Evolutionary conservation across 1,140 invertebrate species (phyloP).

Genomic region (Kradibia gibbosae): DNA sequence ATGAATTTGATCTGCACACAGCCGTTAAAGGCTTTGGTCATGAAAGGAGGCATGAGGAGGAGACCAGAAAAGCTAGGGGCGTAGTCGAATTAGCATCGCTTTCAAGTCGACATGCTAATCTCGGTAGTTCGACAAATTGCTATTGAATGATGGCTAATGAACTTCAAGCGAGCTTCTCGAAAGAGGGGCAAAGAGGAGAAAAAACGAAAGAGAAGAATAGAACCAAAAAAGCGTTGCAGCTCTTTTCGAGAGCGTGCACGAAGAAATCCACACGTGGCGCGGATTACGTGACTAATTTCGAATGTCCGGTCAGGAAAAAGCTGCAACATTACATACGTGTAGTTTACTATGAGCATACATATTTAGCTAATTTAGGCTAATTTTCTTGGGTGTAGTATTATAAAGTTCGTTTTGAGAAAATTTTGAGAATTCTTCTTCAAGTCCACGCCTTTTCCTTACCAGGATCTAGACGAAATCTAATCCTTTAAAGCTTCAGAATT

Average conservation of each 20-base stretch:
- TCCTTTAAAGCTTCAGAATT: too few relatives aligned
- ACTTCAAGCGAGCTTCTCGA: conserved; percentile 26
- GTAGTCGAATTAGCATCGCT: conserved; percentile 63
- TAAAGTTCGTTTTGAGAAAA: not conserved
- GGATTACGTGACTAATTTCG: conserved; percentile 69
- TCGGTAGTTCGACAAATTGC: conserved; percentile 62
- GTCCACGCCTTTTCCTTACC: not conserved
- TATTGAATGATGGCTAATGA: conserved; percentile 63
- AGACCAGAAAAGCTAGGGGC: not conserved
- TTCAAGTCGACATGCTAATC: conserved; percentile 66
- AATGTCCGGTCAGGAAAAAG: conserved; percentile 56
- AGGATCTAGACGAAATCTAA: too few relatives aligned
- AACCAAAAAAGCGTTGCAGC: conserved; percentile 19
- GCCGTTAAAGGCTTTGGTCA: not conserved
- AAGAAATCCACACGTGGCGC: conserved; percentile 63
- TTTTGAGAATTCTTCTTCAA: too few relatives aligned
- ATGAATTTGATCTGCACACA: not conserved
- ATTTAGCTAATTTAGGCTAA: conserved; percentile 46
- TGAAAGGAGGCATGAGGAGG: too few relatives aligned
- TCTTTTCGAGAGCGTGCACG: conserved; percentile 28
- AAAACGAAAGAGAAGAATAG: conserved; percentile 8
- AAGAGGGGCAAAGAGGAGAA: not conserved
- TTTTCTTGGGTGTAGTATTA: conserved; percentile 34
- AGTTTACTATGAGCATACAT: not conserved
- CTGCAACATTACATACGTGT: not conserved